Base-by-base conservation (phyloP, 2,113 vertebrate species). In the Ctenomys sociabilis region DNA sequence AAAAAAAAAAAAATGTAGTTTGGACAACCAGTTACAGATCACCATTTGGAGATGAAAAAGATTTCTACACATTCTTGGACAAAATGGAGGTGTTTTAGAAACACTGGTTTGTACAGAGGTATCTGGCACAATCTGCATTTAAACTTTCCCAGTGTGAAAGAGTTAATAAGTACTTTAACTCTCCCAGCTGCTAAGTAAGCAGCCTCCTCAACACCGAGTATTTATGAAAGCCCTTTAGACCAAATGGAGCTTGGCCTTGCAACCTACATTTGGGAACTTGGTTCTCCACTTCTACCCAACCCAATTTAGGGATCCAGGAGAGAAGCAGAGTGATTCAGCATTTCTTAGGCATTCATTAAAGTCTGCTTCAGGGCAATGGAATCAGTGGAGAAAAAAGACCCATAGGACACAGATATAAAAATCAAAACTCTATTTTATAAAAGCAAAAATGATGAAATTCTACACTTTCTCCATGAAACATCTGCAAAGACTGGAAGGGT, bases 301-400 rank as follows among this genome's bases (percentile, higher is more conserved):
- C 90, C 45, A 61, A 35, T 40, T 66, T 21, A 81, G 87, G 63
- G 59, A 94, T 91, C 80, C 45, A 81, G 17, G 82, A 93, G 85
- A 77, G 49, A 32, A 26, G 63, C 88, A 95, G 78, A 77, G 75
- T 98, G 97, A 98, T 30, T 98, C 97, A 97, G 97, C 97, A 97
- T 85, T 96, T 97, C 92, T 70, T 70, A 77, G 26, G 68, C 85
- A 63, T 43, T 95, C 83, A 35, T 82, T 89, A 96, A 93, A 93
- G 95, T 80, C 52, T 92, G 95, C 80, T 94, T 54, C 77, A 81
- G 11, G 21, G 81, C 91, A 45, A 80, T 21, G 45, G 82, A 94
- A 93, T 66, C 66, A 37, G 85, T n/a, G 11, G 16, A 26, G 43
- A 66, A 66, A 64, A 78, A 84, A 80, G 68, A 30, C 57, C 64